phyloP scores from a whole-genome alignment of 2,888 invertebrate species.

The Tetragonisca angustula region DNA sequence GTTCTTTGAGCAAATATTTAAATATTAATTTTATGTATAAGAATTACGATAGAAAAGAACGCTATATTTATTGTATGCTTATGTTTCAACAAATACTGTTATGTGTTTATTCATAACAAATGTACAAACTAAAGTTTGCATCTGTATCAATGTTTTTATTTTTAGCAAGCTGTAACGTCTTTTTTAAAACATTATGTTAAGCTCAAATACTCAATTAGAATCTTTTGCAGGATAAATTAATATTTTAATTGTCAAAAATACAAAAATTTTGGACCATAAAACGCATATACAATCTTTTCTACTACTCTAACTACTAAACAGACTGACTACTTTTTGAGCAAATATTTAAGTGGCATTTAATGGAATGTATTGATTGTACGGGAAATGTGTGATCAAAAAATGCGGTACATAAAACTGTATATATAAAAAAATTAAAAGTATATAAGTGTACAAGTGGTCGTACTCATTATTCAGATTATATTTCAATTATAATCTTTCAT shows the following conservation, averaged over 20 bases:
- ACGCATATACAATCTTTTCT: slow-evolving; percentile 69
- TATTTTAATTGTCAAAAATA: slow-evolving; percentile 36
- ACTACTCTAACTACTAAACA: slow-evolving; percentile 75
- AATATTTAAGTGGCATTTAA: slow-evolving; percentile 68
- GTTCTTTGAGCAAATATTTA: too few species aligned
- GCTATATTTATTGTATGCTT: slow-evolving; percentile 50
- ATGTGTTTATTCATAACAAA: slow-evolving; percentile 30
- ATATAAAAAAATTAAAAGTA: slow-evolving; percentile 53
- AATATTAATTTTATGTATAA: slow-evolving; percentile 36
- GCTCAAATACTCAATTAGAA: slow-evolving; percentile 17
- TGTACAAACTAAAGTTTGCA: slow-evolving; percentile 31
- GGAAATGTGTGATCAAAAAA: slow-evolving; percentile 57
- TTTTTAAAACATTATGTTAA: slow-evolving; percentile 20
- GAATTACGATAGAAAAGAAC: slow-evolving; percentile 37
- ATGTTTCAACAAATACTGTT: slow-evolving; percentile 43
- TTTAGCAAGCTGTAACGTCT: slow-evolving; percentile 6
- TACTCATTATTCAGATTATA: slow-evolving; percentile 48
- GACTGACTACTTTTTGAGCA: slow-evolving; percentile 82
- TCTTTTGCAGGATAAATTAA: slow-evolving; percentile 22
- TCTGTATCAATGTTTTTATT: slow-evolving; percentile 20
- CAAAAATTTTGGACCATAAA: slow-evolving; percentile 63
- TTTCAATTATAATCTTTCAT: slow-evolving; percentile 8
- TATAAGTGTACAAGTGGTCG: slow-evolving; percentile 67
- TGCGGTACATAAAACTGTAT: slow-evolving; percentile 56
- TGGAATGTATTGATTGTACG: slow-evolving; percentile 59